Evolutionary conservation across 1,140 invertebrate genomes (phyloP).

Genomic region (Dysdera silvatica): DNA sequence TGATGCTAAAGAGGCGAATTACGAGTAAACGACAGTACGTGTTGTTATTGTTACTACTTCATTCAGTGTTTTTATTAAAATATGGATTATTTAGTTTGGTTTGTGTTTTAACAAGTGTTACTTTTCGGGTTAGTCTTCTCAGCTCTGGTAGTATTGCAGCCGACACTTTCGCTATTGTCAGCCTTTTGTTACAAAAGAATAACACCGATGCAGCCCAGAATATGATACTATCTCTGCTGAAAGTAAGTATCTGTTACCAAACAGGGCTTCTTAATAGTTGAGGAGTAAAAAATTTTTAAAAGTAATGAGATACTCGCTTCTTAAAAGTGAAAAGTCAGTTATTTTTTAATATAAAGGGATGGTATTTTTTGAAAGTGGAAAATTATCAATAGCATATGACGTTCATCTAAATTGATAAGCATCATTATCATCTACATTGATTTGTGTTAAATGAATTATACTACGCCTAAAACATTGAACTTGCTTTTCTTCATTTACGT

Average conservation of each 20-base stretch:
- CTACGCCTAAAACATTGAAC: no score
- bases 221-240: conserved; percentile 21
- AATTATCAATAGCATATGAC: no score
- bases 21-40: conserved; percentile 27
- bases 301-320: no score
- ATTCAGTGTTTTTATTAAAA: neutral
- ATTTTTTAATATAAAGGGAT: no score
- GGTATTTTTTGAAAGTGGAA: no score
- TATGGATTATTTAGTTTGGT: neutral
- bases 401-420: no score
- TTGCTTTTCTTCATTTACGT: no score
- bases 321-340: no score
- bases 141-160: conserved; percentile 23
- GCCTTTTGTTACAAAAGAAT: neutral
- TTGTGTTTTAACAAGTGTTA: neutral
- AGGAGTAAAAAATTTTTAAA: no score
- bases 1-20: conserved; percentile 19
- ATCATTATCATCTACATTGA: no score
- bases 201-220: conserved; percentile 22
- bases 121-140: conserved; percentile 4
- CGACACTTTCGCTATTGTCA: conserved; percentile 25
- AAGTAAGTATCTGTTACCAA: conserved; percentile 18
- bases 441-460: no score
- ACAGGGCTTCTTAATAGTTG: no score
- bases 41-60: neutral